phyloP scores from a whole-genome alignment of 2,888 invertebrate genomes.

The Pseudoips prasinana region DNA sequence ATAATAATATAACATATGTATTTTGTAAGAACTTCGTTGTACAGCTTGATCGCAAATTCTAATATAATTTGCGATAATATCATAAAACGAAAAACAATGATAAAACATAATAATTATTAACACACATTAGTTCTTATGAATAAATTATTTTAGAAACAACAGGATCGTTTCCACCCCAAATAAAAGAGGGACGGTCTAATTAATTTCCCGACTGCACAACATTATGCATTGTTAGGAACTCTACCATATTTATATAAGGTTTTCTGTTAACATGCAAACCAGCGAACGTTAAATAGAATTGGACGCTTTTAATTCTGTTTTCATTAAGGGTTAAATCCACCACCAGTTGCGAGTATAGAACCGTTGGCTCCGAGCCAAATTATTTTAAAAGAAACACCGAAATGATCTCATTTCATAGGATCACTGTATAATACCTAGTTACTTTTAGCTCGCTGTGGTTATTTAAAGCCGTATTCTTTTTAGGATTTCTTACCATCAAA shows the following conservation, averaged over 20 bases:
- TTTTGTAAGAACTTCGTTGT: no score
- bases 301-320: conserved; percentile 56
- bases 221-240: conserved; percentile 15
- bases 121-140: no score
- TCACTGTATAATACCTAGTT: conserved; percentile 32
- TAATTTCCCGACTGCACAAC: conserved; percentile 6
- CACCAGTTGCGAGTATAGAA: conserved; percentile 69
- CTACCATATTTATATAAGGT: conserved; percentile 13
- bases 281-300: conserved; percentile 50
- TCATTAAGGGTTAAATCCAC: conserved; percentile 64
- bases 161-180: no score
- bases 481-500: no score
- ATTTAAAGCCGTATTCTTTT: conserved; percentile 24
- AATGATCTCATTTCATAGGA: conserved; percentile 55
- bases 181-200: no score
- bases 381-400: conserved; percentile 72
- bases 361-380: conserved; percentile 68
- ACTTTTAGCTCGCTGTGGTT: conserved; percentile 23
- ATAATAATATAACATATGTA: no score
- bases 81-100: no score
- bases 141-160: no score
- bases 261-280: conserved; percentile 38
- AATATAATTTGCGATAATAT: no score
- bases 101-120: no score
- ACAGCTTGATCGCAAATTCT: no score